Evolutionary conservation across 2,113 vertebrate genomes (phyloP), one percentile per base, ranked within the genome.

Genomic region (Neogobius melanostomus): DNA sequence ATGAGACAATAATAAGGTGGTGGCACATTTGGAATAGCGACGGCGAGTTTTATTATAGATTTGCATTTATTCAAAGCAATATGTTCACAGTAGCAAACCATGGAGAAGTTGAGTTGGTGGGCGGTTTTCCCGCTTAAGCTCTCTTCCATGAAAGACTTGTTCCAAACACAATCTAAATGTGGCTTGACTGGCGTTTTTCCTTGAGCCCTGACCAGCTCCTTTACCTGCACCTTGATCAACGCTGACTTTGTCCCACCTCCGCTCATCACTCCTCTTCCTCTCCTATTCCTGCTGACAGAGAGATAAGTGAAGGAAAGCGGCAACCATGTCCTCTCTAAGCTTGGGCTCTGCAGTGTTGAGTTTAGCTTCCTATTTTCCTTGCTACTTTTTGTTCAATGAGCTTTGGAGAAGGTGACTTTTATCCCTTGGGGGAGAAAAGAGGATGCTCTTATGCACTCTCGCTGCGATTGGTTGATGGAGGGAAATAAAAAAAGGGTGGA

Each of bases 321-420:
- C 82, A 87, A 81, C 78, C 75, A 73, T 68, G 75, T 86, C 82
- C 84, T 80, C 74, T 82, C 81, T 89, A 85, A 90, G 86, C 86
- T 83, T 90, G 89, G 9, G 90, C 85, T 88, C 75, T 69, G 76
- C 82, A 90, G 88, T 91, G 79, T 71, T 85, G 86, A 90, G 85
- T 89, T 84, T 88, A 84, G 86, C 87, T 91, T 92, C 90, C 59
- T 91, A 90, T 92, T 91, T 91, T 89, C 80, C 70, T 59, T 83
- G 81, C 88, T 89, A 88, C 87, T 89, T 91, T 90, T 91, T 86
- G 80, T 92, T 91, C 86, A 91, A 88, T 90, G 86, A 89, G 91
- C 91, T 92, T 92, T 91, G 79, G 78, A 87, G 90, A 92, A 92
- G 90, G 90, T 93, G 90, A 92, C 87, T 91, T 88, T 86, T 85